Evolutionary conservation across 2,113 vertebrate genomes (phyloP).

Genomic region (Phyllopteryx taeniolatus): DNA sequence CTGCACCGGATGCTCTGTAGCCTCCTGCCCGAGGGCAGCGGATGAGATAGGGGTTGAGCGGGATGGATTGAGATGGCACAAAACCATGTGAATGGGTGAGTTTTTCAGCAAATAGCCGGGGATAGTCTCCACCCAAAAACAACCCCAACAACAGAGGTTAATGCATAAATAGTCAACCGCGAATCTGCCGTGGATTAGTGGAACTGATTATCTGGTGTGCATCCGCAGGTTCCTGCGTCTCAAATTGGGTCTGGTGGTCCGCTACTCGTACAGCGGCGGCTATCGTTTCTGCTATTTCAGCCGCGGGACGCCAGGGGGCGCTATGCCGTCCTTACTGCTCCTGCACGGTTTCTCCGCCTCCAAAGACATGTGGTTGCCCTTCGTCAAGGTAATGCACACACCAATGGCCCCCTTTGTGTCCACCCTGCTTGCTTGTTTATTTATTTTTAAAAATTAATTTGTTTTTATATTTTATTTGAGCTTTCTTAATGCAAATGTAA

Average conservation of each 20-base stretch:
- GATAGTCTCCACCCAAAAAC: too few species aligned
- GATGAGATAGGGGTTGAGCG: too few species aligned
- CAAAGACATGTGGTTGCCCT: slow-evolving; percentile 86
- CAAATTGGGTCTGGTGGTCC: slow-evolving; percentile 81
- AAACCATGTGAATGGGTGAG: too few species aligned
- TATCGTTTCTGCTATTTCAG: slow-evolving; percentile 89
- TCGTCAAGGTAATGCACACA: slow-evolving; percentile 75
- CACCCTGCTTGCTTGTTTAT: background rate
- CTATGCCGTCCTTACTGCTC: slow-evolving; percentile 82
- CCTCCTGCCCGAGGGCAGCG: too few species aligned
- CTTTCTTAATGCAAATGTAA: too few species aligned
- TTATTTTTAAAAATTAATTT: too few species aligned
- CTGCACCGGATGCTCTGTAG: too few species aligned
- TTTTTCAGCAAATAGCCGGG: too few species aligned
- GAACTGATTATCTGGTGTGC: background rate
- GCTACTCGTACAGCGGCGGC: slow-evolving; percentile 67
- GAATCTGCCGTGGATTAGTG: background rate
- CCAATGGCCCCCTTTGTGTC: too few species aligned
- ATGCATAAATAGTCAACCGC: background rate
- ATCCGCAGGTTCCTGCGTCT: slow-evolving; percentile 81
- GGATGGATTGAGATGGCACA: too few species aligned
- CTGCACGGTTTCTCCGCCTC: slow-evolving; percentile 90
- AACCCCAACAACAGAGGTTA: too few species aligned
- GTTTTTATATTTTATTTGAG: background rate
- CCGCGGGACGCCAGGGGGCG: slow-evolving; percentile 78